Percentiles rank a stretch among this genome's conserved stretches.
These are phyloP conservation scores for Altica lythri DNA, from an alignment of 2,888 invertebrate species.

Conservation along the genomic window DNA sequence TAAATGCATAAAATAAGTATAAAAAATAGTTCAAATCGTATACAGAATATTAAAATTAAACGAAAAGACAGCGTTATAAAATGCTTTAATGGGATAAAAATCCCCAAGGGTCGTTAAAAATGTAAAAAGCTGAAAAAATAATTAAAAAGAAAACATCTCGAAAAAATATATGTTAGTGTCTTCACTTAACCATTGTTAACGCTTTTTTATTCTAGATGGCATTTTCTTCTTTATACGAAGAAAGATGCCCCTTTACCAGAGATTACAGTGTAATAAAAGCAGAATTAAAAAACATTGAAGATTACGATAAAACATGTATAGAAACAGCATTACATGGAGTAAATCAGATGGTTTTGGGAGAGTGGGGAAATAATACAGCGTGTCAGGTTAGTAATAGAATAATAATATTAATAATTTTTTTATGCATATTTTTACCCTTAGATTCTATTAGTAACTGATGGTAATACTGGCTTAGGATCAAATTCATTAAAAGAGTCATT, in stretches of 20 bases:
- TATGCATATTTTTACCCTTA: slow-evolving; percentile 51
- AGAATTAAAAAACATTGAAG: slow-evolving; percentile 76
- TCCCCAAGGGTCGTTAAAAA: too few relatives aligned
- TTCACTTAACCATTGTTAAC: too few relatives aligned
- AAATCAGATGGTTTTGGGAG: slow-evolving; percentile 76
- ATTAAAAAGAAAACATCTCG: too few relatives aligned
- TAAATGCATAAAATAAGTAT: too few relatives aligned
- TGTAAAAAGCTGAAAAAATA: too few relatives aligned
- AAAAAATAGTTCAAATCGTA: too few relatives aligned
- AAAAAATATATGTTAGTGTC: too few relatives aligned
- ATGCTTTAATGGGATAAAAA: too few relatives aligned
- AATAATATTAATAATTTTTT: background rate
- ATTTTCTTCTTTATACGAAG: slow-evolving; percentile 58
- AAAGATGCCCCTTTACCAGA: slow-evolving; percentile 84
- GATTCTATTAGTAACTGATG: slow-evolving; percentile 77
- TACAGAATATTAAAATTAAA: too few relatives aligned
- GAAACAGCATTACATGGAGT: slow-evolving; percentile 80
- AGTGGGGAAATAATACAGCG: slow-evolving; percentile 88
- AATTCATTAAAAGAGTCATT: slow-evolving; percentile 67
- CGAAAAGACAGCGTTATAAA: too few relatives aligned
- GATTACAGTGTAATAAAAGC: slow-evolving; percentile 81
- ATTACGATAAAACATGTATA: slow-evolving; percentile 85
- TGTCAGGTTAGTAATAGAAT: slow-evolving; percentile 67
- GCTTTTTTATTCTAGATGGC: slow-evolving; percentile 54
- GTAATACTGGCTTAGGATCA: slow-evolving; percentile 70